These are phyloP conservation scores for Gonocerus acuteangulatus DNA, from an alignment of 2,888 invertebrate species.

Conservation along the genomic window DNA sequence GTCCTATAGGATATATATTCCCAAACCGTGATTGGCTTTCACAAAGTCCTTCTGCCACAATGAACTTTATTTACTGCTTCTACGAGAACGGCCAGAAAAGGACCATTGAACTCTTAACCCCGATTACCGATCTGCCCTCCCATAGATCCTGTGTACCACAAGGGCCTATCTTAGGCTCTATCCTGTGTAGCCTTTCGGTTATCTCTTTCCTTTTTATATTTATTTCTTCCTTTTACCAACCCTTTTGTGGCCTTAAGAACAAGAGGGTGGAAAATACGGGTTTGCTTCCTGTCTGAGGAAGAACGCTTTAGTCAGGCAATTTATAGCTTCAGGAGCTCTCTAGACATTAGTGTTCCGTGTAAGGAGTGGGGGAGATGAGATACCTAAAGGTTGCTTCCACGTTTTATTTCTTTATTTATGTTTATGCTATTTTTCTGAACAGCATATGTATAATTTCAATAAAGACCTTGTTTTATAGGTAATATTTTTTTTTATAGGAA, in stretches of 20 bases:
- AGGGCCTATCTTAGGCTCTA: not conserved
- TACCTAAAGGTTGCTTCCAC: too few relatives aligned
- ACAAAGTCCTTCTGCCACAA: not conserved
- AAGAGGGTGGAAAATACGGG: too few relatives aligned
- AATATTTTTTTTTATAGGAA: too few relatives aligned
- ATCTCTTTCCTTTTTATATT: conserved; percentile 8
- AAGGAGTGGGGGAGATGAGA: too few relatives aligned
- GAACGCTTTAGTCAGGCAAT: too few relatives aligned
- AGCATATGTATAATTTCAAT: too few relatives aligned
- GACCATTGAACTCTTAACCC: conserved; percentile 15
- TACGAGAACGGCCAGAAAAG: not conserved
- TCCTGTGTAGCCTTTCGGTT: not conserved
- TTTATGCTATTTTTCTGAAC: too few relatives aligned
- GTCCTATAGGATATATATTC: not conserved
- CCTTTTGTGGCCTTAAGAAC: not conserved
- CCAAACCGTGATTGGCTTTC: not conserved
- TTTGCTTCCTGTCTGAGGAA: too few relatives aligned
- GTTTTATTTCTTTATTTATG: too few relatives aligned
- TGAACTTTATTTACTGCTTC: not conserved
- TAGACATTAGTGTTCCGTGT: too few relatives aligned
- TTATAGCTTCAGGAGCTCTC: too few relatives aligned
- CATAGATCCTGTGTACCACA: not conserved
- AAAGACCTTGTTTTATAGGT: too few relatives aligned
- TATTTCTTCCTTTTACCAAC: conserved; percentile 1
- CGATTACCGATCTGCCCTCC: conserved; percentile 1